These are phyloP conservation scores for Cyclina sinensis DNA, from an alignment of 1,140 invertebrate species.

Conservation along the genomic window DNA sequence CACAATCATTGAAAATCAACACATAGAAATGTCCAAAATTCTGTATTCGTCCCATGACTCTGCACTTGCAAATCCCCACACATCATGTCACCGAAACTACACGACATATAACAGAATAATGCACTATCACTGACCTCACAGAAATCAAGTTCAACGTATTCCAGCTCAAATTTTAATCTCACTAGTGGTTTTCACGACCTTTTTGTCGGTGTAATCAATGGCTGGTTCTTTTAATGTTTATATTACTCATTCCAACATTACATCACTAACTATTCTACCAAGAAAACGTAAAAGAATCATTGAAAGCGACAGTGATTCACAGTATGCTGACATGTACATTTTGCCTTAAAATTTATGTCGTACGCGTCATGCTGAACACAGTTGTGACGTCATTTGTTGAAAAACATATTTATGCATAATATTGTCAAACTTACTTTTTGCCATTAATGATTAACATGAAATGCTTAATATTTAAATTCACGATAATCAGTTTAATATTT, in stretches of 20 bases:
- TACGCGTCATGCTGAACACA: too few species aligned
- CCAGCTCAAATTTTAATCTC: neutral
- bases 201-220: neutral
- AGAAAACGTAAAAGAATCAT: neutral
- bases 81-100: neutral
- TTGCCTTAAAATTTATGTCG: neutral
- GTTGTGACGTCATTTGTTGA: neutral
- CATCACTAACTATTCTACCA: neutral
- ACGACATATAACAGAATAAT: neutral
- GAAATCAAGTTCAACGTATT: neutral
- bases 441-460: too few species aligned
- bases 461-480: too few species aligned
- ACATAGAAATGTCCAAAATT: neutral
- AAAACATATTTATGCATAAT: too few species aligned
- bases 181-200: neutral
- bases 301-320: slow-evolving; percentile 6
- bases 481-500: too few species aligned
- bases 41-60: too few species aligned
- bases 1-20: neutral
- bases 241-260: neutral
- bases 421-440: too few species aligned
- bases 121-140: neutral
- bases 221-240: neutral
- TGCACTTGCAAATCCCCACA: too few species aligned
- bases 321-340: neutral